These are phyloP conservation scores for Ariolimax columbianus DNA, from an alignment of 2,888 invertebrate genomes.

Conservation along the genomic window DNA sequence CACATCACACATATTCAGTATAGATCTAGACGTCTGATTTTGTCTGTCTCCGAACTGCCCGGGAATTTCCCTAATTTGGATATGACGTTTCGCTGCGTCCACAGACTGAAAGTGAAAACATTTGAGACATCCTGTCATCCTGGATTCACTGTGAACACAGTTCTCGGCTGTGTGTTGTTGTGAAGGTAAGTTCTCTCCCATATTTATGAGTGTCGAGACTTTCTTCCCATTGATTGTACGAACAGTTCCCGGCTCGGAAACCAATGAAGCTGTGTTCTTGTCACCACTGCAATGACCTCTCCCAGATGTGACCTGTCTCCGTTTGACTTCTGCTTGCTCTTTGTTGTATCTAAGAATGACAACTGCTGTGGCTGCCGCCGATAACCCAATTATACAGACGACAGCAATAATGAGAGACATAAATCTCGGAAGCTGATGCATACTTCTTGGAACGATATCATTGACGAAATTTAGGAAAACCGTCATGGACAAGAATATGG, in stretches of 20 bases:
- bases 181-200: not conserved
- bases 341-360: not conserved
- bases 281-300: not conserved
- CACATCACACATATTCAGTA: not conserved
- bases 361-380: not conserved
- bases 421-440: slow-evolving; percentile 2
- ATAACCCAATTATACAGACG: not conserved
- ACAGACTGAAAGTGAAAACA: not conserved
- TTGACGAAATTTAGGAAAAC: not conserved
- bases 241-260: not conserved
- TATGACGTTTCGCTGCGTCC: not conserved
- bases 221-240: too few species aligned
- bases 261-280: not conserved
- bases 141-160: not conserved
- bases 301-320: not conserved
- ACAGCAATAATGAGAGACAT: not conserved
- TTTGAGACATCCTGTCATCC: not conserved
- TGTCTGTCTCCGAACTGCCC: not conserved
- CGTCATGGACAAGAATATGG: slow-evolving; percentile 1
- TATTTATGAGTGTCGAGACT: not conserved
- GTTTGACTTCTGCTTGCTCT: not conserved
- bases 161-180: not conserved
- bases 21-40: not conserved
- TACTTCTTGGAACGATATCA: slow-evolving; percentile 22
- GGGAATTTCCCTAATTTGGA: not conserved